A percentile compares a stretch with the other conserved stretches of the same genome.
Conservation (phyloP, 2,113 vertebrate species). For the Variabilichromis moorii region DNA sequence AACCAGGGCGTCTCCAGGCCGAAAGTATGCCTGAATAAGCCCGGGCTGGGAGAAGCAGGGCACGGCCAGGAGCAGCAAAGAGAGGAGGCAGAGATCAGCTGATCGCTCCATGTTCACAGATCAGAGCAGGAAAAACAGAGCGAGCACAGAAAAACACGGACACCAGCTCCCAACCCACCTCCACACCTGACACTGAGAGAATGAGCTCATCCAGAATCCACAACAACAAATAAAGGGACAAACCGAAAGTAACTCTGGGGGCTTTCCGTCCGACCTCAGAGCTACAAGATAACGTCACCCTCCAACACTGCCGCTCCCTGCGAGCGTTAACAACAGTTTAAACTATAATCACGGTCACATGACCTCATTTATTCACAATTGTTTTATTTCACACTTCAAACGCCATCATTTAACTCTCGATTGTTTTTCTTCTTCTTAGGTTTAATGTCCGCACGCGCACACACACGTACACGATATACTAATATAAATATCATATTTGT, state of each 20-base stretch:
- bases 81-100: neutral
- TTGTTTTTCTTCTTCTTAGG: rapidly evolving
- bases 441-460: neutral
- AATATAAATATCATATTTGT: neutral
- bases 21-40: neutral
- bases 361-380: neutral
- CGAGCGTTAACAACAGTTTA: rapidly evolving
- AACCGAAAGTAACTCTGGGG: neutral
- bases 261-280: neutral
- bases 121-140: neutral
- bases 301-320: rapidly evolving
- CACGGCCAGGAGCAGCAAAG: neutral
- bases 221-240: neutral
- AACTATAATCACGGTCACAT: rapidly evolving
- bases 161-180: neutral
- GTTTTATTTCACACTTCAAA: neutral
- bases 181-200: neutral
- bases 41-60: neutral
- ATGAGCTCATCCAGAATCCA: neutral
- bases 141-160: neutral
- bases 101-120: neutral
- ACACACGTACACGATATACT: rapidly evolving
- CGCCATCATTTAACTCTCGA: neutral
- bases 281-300: neutral
- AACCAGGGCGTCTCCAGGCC: rapidly evolving